Conservation (phyloP, 1,140 invertebrate species). For the Drosophila malerkotliana region DNA sequence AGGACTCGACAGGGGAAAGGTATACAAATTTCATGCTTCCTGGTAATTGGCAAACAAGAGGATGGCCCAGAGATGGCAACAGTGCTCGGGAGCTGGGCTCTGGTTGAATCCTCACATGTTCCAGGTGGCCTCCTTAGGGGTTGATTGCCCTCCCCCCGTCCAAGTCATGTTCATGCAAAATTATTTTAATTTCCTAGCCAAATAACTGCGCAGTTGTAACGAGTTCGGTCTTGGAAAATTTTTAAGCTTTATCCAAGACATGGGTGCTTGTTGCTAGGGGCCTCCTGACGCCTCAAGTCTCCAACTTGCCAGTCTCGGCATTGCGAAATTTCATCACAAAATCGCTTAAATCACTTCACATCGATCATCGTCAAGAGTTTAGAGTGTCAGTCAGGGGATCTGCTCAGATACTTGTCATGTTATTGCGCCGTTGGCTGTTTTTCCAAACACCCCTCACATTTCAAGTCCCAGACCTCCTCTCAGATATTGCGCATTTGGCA, state of each 20-base stretch:
- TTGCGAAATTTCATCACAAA: slow-evolving; percentile 31
- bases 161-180: slow-evolving; percentile 30
- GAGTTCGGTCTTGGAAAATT: slow-evolving; percentile 35
- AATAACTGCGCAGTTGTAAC: slow-evolving; percentile 67
- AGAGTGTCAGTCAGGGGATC: slow-evolving; percentile 51
- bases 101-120: slow-evolving; percentile 49
- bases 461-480: slow-evolving; percentile 7
- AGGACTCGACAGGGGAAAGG: slow-evolving; percentile 9
- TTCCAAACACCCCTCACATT: neutral
- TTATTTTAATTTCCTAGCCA: slow-evolving; percentile 6
- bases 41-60: slow-evolving; percentile 72
- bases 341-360: slow-evolving; percentile 29
- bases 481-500: slow-evolving; percentile 46
- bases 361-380: slow-evolving; percentile 72
- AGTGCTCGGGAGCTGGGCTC: slow-evolving; percentile 19
- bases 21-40: slow-evolving; percentile 75
- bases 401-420: slow-evolving; percentile 53
- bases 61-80: slow-evolving; percentile 49
- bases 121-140: slow-evolving; percentile 66
- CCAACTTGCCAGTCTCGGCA: neutral
- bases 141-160: slow-evolving; percentile 12
- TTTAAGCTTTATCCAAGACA: slow-evolving; percentile 46
- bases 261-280: slow-evolving; percentile 3
- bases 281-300: neutral
- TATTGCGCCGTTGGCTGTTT: slow-evolving; percentile 43